Evolutionary conservation across 2,888 invertebrate genomes (phyloP), one percentile per base, ranked within the genome.

Genomic region (Agonopterix heracliana): DNA sequence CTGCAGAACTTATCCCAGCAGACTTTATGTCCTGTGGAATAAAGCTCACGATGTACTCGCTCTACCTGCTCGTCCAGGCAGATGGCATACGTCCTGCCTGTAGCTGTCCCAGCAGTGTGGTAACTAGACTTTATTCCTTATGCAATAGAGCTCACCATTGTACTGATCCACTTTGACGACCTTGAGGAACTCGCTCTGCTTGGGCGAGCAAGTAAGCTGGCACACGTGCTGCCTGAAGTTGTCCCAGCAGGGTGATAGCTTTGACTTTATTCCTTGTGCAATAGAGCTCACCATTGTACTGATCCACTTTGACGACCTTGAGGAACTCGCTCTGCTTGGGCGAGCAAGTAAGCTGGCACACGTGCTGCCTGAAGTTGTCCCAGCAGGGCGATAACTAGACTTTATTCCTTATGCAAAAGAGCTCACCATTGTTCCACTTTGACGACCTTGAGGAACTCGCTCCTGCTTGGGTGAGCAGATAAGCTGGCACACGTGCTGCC

Each of bases 1-100:
- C n/a, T n/a, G n/a, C n/a, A n/a, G 72, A 98, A 93, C 87, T 98
- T 98, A 57, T 91, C 89, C 80, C 94, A 90, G 76, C 98, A 99
- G 26, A 26, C 26, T 5, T 26, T 26, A 26, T 26, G 5, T 7
- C 1, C 7, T 26, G 26, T 26, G 26, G 5, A 26, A 7, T 10
- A 10, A 1, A n/a, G 53, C 47, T 45, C 40, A 40, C 14, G 36
- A 96, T 67, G 76, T 93, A 98, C 17, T 90, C 84, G 53, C 93
- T 93, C n/a, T n/a, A n/a, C n/a, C 76, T 98, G 98, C 2, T 89
- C 71, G 0, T 94, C 92, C 11, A 92, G 90, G 77, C 98, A 98
- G 0, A 96, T 95, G 92, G 74, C 98, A 98, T 61, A 97, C 91
- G 63, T 96, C 93, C 55, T 92, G 89, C 40, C 93, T 87, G 72